phyloP scores from a whole-genome alignment of 2,888 invertebrate species.

The Mactromeris polynyma region DNA sequence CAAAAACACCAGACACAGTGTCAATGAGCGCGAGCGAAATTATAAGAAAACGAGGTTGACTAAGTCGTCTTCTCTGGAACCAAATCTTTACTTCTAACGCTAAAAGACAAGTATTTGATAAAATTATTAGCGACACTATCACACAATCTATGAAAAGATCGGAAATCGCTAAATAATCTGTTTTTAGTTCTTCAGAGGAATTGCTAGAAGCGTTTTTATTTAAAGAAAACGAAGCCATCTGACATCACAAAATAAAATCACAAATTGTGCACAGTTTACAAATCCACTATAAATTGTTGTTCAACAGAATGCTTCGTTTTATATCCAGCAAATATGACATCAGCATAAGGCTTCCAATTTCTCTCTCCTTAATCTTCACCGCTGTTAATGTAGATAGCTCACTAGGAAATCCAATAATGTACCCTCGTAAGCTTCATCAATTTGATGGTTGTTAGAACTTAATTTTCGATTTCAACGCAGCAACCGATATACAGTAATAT shows the following conservation, averaged over 20 bases:
- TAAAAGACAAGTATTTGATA: slow-evolving; percentile 56
- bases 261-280: neutral
- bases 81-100: slow-evolving; percentile 58
- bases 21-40: slow-evolving; percentile 54
- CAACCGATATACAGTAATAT: too few relatives aligned
- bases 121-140: slow-evolving; percentile 10
- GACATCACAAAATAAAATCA: neutral
- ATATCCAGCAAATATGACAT: too few relatives aligned
- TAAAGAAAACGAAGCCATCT: neutral
- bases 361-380: too few relatives aligned
- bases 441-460: neutral
- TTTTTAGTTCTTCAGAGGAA: neutral
- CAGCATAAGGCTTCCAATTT: too few relatives aligned
- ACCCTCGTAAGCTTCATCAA: neutral
- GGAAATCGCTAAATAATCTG: neutral
- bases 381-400: neutral
- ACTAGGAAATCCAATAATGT: neutral
- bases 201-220: neutral
- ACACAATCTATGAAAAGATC: neutral
- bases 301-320: too few relatives aligned
- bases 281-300: neutral
- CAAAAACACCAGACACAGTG: slow-evolving; percentile 46
- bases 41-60: slow-evolving; percentile 64
- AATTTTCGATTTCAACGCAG: neutral
- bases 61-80: slow-evolving; percentile 49